phyloP scores from a whole-genome alignment of 92 coral and sea anemone genomes.

The Epizoanthus illoricatus region DNA sequence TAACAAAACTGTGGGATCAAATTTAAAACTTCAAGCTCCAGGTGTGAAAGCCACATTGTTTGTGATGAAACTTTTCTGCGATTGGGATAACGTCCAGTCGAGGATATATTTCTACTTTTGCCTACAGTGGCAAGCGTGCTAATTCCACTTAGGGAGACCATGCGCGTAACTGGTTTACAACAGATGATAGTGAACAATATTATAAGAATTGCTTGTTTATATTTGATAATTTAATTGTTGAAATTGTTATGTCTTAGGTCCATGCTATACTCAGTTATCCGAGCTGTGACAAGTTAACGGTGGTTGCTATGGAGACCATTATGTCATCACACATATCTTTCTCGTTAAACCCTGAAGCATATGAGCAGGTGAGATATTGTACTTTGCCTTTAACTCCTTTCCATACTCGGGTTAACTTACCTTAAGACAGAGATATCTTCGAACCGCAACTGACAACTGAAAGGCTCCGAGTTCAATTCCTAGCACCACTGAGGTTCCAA shows the following conservation, averaged over 20 bases:
- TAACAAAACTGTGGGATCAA: too few species aligned
- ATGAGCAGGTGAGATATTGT: conserved; percentile 42
- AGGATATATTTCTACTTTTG: too few species aligned
- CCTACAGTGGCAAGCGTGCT: too few species aligned
- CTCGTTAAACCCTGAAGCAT: conserved; percentile 55
- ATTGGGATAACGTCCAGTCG: too few species aligned
- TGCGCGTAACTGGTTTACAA: neutral
- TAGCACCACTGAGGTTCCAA: too few species aligned
- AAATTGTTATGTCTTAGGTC: conserved; percentile 45
- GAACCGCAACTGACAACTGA: too few species aligned
- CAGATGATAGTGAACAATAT: neutral
- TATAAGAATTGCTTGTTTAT: neutral
- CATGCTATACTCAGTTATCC: conserved; percentile 59
- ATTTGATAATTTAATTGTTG: neutral
- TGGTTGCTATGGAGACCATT: conserved; percentile 92
- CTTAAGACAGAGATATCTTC: too few species aligned
- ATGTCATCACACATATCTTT: conserved; percentile 83
- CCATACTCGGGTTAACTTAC: neutral
- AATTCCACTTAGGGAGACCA: neutral
- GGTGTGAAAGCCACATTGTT: too few species aligned
- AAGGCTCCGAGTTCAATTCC: too few species aligned
- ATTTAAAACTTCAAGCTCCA: too few species aligned
- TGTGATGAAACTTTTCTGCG: too few species aligned
- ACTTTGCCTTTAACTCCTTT: neutral
- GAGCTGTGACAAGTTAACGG: conserved; percentile 86